These are phyloP conservation scores for Sylvilagus bachmani DNA, from an alignment of 2,113 vertebrate species.

Conservation along the genomic window DNA sequence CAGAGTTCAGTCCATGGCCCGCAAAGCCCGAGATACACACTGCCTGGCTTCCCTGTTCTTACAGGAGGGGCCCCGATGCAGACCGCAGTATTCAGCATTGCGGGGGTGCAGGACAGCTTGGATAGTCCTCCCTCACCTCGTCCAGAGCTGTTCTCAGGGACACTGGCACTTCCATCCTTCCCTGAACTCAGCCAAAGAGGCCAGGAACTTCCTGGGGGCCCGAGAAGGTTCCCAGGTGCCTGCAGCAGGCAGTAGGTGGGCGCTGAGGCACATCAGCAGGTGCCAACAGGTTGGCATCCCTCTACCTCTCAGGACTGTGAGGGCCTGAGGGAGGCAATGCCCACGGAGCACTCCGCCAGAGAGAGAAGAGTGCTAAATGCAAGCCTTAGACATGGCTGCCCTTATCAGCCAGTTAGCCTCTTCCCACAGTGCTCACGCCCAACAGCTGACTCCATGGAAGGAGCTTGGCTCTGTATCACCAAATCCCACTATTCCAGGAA, in stretches of 20 bases:
- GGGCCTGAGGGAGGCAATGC: not conserved
- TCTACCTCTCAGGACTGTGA: no score
- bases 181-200: not conserved
- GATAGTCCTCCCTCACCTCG: no score
- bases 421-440: not conserved
- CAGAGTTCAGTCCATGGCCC: not conserved
- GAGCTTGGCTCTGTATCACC: not conserved
- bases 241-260: not conserved
- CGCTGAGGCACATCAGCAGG: not conserved
- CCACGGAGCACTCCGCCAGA: rapidly evolving
- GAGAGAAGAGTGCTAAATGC: rapidly evolving
- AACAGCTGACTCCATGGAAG: not conserved
- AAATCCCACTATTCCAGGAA: not conserved
- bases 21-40: not conserved
- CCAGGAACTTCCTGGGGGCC: not conserved
- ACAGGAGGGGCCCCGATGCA: not conserved
- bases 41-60: no score
- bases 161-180: not conserved
- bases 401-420: rapidly evolving
- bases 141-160: not conserved
- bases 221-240: not conserved
- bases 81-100: not conserved
- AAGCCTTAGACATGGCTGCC: not conserved
- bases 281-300: not conserved
- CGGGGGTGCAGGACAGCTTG: not conserved